Evolutionary conservation across 2,113 vertebrate genomes (phyloP).

Genomic region (Symphodus melops): DNA sequence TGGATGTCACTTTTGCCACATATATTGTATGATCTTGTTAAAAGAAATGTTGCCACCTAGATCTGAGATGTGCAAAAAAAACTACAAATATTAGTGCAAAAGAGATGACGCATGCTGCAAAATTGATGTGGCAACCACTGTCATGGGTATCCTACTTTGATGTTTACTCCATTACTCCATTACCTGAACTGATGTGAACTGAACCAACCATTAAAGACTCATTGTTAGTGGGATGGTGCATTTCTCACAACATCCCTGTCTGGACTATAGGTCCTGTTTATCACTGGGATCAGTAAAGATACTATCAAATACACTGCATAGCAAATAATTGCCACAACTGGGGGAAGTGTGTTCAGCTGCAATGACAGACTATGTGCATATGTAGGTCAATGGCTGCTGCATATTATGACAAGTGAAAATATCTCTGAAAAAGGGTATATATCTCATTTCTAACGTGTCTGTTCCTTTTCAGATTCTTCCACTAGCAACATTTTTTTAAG

Average conservation of each 20-base stretch:
- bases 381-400: conserved; percentile 15
- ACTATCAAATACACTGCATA: conserved; percentile 31
- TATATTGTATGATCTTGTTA: conserved; percentile 11
- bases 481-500: neutral
- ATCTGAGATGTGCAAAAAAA: conserved; percentile 7
- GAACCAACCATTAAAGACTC: conserved; percentile 71
- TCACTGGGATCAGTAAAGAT: conserved; percentile 31
- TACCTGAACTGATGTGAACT: conserved; percentile 66
- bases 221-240: conserved; percentile 64
- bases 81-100: conserved; percentile 15
- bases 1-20: neutral
- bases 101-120: conserved; percentile 67
- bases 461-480: too few relatives aligned
- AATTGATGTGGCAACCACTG: conserved; percentile 74
- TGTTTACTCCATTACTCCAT: conserved; percentile 66
- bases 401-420: neutral
- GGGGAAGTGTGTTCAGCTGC: conserved; percentile 5
- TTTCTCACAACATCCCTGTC: conserved; percentile 56
- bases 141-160: conserved; percentile 74
- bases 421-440: neutral
- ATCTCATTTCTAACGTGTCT: neutral
- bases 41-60: neutral
- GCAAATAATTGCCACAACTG: conserved; percentile 25
- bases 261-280: conserved; percentile 46
- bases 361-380: conserved; percentile 5